These are phyloP conservation scores for Rhincodon typus DNA, from an alignment of 2,797 vertebrate species.

Conservation along the genomic window DNA sequence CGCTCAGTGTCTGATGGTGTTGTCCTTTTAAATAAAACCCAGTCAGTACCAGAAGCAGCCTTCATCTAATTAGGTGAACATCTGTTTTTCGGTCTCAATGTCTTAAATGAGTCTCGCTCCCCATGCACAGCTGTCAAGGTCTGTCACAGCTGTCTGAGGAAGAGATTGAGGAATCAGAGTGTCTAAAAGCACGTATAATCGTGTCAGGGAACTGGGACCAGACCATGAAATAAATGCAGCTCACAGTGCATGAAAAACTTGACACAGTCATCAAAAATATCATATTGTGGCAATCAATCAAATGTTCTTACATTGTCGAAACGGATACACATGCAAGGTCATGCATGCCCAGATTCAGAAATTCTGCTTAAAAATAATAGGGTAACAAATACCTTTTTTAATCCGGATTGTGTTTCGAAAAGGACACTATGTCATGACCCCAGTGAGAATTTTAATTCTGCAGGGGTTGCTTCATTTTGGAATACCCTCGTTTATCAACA, in stretches of 20 bases:
- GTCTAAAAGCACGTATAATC: neutral
- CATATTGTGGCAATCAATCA: neutral
- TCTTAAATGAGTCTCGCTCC: neutral
- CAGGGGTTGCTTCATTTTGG: neutral
- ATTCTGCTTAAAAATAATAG: neutral
- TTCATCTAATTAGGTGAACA: slow-evolving; percentile 8
- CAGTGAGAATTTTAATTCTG: neutral
- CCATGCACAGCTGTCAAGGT: slow-evolving; percentile 15
- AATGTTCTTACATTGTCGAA: neutral
- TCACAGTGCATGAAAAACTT: neutral
- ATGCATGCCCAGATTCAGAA: neutral
- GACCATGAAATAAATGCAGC: slow-evolving; percentile 1
- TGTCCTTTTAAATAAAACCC: slow-evolving; percentile 28
- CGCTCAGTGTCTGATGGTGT: neutral
- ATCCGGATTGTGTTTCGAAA: neutral
- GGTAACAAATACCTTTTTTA: neutral
- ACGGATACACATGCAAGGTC: neutral
- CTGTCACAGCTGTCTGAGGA: slow-evolving; percentile 26
- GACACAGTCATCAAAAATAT: slow-evolving; percentile 2
- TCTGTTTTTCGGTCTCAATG: slow-evolving; percentile 12
- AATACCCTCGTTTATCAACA: neutral
- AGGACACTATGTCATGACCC: neutral
- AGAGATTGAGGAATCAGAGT: slow-evolving; percentile 1
- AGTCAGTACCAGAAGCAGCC: neutral
- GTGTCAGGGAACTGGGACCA: neutral